Base-by-base conservation (phyloP, 2,888 invertebrate species). In the Drosophila neonasuta region DNA sequence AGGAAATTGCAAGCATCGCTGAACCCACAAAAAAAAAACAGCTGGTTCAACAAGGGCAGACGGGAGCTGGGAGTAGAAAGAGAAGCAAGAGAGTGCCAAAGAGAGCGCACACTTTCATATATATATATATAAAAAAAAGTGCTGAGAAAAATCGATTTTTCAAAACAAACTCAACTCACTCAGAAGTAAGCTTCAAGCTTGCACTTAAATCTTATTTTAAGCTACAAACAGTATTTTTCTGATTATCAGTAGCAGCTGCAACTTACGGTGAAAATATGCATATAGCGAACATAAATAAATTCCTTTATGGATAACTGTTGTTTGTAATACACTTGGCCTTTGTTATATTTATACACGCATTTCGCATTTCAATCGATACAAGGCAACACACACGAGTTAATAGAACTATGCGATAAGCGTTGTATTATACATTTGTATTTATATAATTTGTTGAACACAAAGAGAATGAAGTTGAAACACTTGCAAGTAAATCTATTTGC, bases 131-230 rank as follows among this genome's bases (percentile, higher is more conserved):
- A 55, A 24, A 62, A 70, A 62, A 52, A 65, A 5, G 1, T 24
- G 5, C 24, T 55, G 57, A 54, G 63, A 64, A 74, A 67, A 67
- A 74, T 74, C 74, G 74, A 74, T 74, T 74, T 74, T 74, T 64
- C 74, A 74, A 66, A 74, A 74, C 63, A 74, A 74, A 70, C 17
- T 44, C 34, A 39, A 58, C 20, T 29, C 24, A 45, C 39, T 36
- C n/a, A n/a, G n/a, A 52, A 52, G 34, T 48, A 11, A 13, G 29
- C 49, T 13, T 15, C 13, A 24, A 29, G 6, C 29, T 17, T 51
- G 8, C 29, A 34, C 29, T 46, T 20, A 2, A 8, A 9, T 36
- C 17, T 44, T 15, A 32, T 24, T 30, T 45, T 7, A 10, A 24
- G n/a, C 17, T 34, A 10, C 13, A 17, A 7, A 39, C 32, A 52